phyloP scores from a whole-genome alignment of 1,140 invertebrate genomes.

The Druon quercuslanigerum region DNA sequence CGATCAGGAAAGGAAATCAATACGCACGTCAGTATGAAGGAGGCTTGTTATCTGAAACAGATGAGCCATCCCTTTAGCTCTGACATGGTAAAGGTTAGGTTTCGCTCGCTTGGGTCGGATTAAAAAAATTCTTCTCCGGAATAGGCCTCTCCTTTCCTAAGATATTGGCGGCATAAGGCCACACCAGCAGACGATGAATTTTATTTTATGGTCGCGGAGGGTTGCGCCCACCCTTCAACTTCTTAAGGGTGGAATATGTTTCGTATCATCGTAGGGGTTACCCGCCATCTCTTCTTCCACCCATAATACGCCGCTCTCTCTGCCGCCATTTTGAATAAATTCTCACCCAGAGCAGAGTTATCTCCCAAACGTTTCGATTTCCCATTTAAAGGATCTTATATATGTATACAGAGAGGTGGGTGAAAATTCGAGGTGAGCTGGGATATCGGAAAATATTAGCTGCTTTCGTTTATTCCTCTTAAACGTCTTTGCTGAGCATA shows the following conservation, averaged over 20 bases:
- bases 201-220: slow-evolving; percentile 72
- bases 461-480: slow-evolving; percentile 46
- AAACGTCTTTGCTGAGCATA: slow-evolving; percentile 39
- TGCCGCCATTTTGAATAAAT: slow-evolving; percentile 76
- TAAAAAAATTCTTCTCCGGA: slow-evolving; percentile 40
- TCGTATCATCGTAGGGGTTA: slow-evolving; percentile 75
- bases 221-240: slow-evolving; percentile 53
- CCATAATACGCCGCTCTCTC: slow-evolving; percentile 63
- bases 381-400: slow-evolving; percentile 74
- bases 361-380: slow-evolving; percentile 75
- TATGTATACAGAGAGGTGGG: slow-evolving; percentile 58
- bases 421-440: slow-evolving; percentile 33
- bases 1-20: slow-evolving; percentile 50
- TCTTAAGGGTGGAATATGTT: slow-evolving; percentile 75
- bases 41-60: slow-evolving; percentile 59
- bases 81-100: slow-evolving; percentile 46
- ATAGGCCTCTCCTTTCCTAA: slow-evolving; percentile 32
- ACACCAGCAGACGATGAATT: slow-evolving; percentile 71
- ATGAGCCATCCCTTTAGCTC: slow-evolving; percentile 51
- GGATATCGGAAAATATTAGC: slow-evolving; percentile 70
- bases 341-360: slow-evolving; percentile 74
- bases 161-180: slow-evolving; percentile 52
- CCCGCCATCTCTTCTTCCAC: slow-evolving; percentile 67
- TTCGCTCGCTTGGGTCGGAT: slow-evolving; percentile 36
- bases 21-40: slow-evolving; percentile 40